These are phyloP conservation scores for Phenacoccus solenopsis DNA, from an alignment of 1,140 invertebrate genomes.

Conservation along the genomic window DNA sequence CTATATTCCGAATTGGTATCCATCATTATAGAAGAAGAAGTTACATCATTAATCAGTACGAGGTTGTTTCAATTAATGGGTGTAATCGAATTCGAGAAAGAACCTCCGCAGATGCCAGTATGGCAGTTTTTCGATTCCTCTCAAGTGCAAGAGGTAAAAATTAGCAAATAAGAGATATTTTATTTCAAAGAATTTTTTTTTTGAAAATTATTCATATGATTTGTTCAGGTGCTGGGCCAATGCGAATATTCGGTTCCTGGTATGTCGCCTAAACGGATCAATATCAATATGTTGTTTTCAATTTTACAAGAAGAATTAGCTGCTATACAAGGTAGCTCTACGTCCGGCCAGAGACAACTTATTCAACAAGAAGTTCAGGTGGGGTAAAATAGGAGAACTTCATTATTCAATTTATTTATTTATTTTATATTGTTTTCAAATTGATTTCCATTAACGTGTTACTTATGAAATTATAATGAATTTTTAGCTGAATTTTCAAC, in stretches of 20 bases:
- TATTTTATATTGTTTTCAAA: too few relatives aligned
- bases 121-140: constrained; percentile 4
- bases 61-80: neutral
- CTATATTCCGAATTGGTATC: too few relatives aligned
- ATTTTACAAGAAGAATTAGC: constrained; percentile 47
- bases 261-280: constrained; percentile 36
- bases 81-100: constrained; percentile 6
- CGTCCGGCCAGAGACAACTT: constrained; percentile 36
- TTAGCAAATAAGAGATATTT: neutral
- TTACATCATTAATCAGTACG: constrained; percentile 1
- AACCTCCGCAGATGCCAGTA: neutral
- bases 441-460: too few relatives aligned
- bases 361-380: constrained; percentile 45
- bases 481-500: too few relatives aligned
- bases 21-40: neutral
- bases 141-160: constrained; percentile 4
- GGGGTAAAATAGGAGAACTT: neutral
- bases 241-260: neutral
- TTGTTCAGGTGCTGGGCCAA: neutral
- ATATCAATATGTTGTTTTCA: constrained; percentile 45
- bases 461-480: too few relatives aligned
- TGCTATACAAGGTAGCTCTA: constrained; percentile 46
- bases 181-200: neutral
- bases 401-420: too few relatives aligned
- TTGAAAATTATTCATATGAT: neutral